Percentiles rank a stretch among this genome's conserved stretches.
Evolutionary conservation across 2,113 vertebrate species (phyloP).

Genomic region (Egretta garzetta): DNA sequence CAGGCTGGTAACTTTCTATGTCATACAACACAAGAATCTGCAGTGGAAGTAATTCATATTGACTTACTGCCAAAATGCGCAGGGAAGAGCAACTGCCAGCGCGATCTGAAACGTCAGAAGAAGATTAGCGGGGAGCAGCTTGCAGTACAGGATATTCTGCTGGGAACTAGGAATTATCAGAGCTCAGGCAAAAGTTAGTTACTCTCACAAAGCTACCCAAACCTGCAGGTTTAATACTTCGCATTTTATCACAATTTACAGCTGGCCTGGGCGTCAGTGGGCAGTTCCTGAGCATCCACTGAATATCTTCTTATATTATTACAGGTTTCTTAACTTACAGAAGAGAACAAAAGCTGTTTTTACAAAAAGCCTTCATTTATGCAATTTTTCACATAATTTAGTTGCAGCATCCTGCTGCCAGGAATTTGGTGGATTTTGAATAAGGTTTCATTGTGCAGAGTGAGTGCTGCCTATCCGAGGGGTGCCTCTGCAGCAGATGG

Average conservation of each 20-base stretch:
- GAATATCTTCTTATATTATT: not conserved
- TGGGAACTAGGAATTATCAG: not conserved
- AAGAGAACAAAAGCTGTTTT: not conserved
- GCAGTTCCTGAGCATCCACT: not conserved
- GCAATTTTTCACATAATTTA: not conserved
- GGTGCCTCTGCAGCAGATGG: conserved; percentile 47
- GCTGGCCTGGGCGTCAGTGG: not conserved
- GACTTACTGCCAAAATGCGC: not conserved
- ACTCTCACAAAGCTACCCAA: not conserved
- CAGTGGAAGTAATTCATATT: not conserved
- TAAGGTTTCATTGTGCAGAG: not conserved
- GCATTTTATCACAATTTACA: not conserved
- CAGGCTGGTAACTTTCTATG: not conserved
- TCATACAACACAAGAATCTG: not conserved
- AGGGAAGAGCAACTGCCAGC: not conserved
- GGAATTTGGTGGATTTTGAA: not conserved
- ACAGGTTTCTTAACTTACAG: not conserved
- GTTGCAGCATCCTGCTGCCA: not conserved
- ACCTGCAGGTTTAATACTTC: not conserved
- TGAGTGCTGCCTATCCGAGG: not conserved
- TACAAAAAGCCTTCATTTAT: not conserved
- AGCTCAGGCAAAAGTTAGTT: not conserved
- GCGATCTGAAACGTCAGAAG: not conserved
- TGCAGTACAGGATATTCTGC: not conserved
- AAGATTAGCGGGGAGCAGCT: not conserved